Conservation (phyloP, 2,888 invertebrate species). For the Phortica okadai region DNA sequence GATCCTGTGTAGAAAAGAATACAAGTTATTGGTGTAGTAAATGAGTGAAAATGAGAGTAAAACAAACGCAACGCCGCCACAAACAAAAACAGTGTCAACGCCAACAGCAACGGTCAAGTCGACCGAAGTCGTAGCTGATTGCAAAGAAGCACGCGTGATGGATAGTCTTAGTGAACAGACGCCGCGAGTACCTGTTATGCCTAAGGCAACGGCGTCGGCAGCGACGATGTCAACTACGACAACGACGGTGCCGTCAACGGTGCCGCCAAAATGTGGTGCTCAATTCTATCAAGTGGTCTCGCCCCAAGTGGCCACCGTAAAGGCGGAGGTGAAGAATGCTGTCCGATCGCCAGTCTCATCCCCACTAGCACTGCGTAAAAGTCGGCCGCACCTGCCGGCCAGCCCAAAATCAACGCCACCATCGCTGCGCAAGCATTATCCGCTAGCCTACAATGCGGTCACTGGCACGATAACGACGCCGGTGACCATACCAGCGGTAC, state of each 20-base stretch:
- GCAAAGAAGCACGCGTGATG: conserved; percentile 47
- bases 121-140: conserved; percentile 41
- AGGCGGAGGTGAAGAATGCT: conserved; percentile 63
- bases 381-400: conserved; percentile 58
- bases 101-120: not conserved
- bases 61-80: conserved; percentile 48
- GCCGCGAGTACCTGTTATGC: conserved; percentile 17
- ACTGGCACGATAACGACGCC: conserved; percentile 62
- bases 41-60: conserved; percentile 74
- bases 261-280: conserved; percentile 50
- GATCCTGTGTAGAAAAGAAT: not conserved
- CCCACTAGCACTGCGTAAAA: conserved; percentile 66
- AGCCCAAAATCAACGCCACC: conserved; percentile 73
- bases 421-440: conserved; percentile 64
- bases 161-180: conserved; percentile 27
- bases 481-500: conserved; percentile 63
- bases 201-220: conserved; percentile 14
- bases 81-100: conserved; percentile 40
- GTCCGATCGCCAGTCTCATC: conserved; percentile 71
- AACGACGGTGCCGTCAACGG: conserved; percentile 3
- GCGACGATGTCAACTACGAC: conserved; percentile 24
- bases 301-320: conserved; percentile 68
- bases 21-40: conserved; percentile 42
- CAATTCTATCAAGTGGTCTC: conserved; percentile 69
- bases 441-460: conserved; percentile 65